Percentiles rank a stretch among this genome's conserved stretches.
phyloP scores from a whole-genome alignment of 2,888 invertebrate species.

The Campoplex capitator region DNA sequence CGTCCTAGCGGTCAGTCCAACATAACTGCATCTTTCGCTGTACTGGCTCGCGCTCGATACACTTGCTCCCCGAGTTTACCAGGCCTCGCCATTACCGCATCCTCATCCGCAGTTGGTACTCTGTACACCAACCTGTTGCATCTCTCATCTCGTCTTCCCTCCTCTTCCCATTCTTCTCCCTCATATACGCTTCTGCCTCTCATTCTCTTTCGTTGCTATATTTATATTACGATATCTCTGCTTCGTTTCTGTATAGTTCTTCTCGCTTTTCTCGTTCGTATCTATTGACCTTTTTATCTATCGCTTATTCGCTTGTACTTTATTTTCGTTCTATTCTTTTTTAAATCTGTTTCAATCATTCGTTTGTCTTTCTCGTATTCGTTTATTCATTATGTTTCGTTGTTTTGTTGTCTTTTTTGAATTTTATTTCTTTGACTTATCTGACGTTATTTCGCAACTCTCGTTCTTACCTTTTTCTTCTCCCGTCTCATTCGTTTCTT shows the following conservation, averaged over 20 bases:
- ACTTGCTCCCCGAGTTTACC: slow-evolving; percentile 67
- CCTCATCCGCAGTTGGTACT: slow-evolving; percentile 31
- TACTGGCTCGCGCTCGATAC: slow-evolving; percentile 64
- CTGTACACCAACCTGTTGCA: slow-evolving; percentile 62
- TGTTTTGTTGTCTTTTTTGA: background rate
- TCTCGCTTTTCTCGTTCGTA: background rate
- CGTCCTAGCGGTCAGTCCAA: slow-evolving; percentile 79
- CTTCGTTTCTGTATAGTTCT: background rate
- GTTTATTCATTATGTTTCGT: background rate
- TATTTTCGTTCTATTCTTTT: background rate
- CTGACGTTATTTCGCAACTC: background rate
- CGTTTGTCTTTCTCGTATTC: background rate
- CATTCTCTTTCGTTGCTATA: background rate
- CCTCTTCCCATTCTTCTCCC: background rate
- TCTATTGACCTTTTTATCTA: background rate
- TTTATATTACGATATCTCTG: background rate
- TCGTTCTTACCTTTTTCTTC: background rate
- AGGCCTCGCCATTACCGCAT: slow-evolving; percentile 68
- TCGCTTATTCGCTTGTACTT: background rate
- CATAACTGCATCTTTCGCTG: slow-evolving; percentile 78
- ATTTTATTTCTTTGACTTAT: background rate
- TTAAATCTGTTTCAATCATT: background rate
- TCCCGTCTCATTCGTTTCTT: background rate
- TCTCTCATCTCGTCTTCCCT: slow-evolving; percentile 38
- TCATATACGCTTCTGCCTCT: background rate